phyloP scores from a whole-genome alignment of 2,888 invertebrate genomes.

The Pyrrhia umbra region DNA sequence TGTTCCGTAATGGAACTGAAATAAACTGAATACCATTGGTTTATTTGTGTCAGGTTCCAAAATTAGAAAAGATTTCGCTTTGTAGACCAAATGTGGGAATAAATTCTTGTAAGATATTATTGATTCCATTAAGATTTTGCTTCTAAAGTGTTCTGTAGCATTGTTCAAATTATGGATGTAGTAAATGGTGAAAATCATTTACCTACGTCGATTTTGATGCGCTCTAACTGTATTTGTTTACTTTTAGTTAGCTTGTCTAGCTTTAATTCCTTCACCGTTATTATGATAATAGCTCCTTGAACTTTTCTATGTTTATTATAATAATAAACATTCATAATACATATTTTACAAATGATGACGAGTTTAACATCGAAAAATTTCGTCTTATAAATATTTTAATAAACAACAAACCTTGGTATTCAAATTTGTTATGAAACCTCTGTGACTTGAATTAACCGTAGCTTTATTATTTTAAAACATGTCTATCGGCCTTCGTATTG shows the following conservation, averaged over 20 bases:
- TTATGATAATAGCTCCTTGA: constrained; percentile 67
- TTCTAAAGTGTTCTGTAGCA: too few species aligned
- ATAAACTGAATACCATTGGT: constrained; percentile 40
- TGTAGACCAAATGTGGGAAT: not conserved
- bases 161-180: not conserved
- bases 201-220: not conserved
- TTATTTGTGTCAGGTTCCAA: constrained; percentile 24
- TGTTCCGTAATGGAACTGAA: constrained; percentile 52
- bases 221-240: not conserved
- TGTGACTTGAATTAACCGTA: constrained; percentile 45
- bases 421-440: constrained; percentile 68
- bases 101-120: not conserved
- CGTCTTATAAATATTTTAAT: constrained; percentile 65
- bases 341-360: constrained; percentile 64
- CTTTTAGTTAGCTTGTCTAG: constrained; percentile 3
- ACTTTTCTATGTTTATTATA: constrained; percentile 64
- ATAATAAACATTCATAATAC: constrained; percentile 61
- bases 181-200: not conserved
- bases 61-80: constrained; percentile 11
- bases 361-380: constrained; percentile 58
- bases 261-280: constrained; percentile 17
- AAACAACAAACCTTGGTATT: constrained; percentile 70
- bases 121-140: not conserved
- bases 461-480: constrained; percentile 59
- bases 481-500: constrained; percentile 67